Evolutionary conservation across 2,888 invertebrate species (phyloP).

Genomic region (Brachypalpus laphriformis): DNA sequence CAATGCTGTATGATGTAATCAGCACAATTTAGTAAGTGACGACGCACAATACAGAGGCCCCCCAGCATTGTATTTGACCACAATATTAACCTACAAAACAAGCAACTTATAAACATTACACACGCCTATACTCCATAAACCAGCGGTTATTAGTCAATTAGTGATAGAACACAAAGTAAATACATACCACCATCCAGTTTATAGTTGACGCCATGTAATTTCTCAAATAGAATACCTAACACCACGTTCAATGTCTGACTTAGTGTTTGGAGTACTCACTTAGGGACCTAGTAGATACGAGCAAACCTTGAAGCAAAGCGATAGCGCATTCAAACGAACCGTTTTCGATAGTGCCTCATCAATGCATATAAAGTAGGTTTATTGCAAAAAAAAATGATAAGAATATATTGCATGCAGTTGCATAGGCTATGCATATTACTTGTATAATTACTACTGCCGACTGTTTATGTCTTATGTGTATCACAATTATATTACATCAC

Average conservation of each 20-base stretch:
- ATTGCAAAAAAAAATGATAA: conserved; percentile 30
- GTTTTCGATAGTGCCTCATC: neutral
- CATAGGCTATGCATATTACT: conserved; percentile 9
- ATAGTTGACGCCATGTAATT: conserved; percentile 20
- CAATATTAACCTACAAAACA: neutral
- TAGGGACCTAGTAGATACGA: conserved; percentile 3
- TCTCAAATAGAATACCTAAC: too few relatives aligned
- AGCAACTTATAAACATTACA: neutral
- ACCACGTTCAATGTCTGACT: conserved; percentile 23
- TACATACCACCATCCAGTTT: conserved; percentile 27
- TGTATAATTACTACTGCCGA: neutral
- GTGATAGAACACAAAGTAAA: conserved; percentile 18
- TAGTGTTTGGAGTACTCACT: neutral
- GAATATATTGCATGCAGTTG: neutral
- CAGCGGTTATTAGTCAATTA: conserved; percentile 39
- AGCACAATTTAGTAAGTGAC: too few relatives aligned
- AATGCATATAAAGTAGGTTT: conserved; percentile 24
- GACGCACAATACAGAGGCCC: too few relatives aligned
- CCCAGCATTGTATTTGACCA: neutral
- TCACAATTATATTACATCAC: conserved; percentile 46
- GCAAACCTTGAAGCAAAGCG: conserved; percentile 35
- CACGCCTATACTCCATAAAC: conserved; percentile 11
- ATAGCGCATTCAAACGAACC: conserved; percentile 31
- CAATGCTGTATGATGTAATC: too few relatives aligned
- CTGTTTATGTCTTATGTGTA: conserved; percentile 1